phyloP scores from a whole-genome alignment of 2,113 vertebrate species.

The Haliaeetus leucogaster region DNA sequence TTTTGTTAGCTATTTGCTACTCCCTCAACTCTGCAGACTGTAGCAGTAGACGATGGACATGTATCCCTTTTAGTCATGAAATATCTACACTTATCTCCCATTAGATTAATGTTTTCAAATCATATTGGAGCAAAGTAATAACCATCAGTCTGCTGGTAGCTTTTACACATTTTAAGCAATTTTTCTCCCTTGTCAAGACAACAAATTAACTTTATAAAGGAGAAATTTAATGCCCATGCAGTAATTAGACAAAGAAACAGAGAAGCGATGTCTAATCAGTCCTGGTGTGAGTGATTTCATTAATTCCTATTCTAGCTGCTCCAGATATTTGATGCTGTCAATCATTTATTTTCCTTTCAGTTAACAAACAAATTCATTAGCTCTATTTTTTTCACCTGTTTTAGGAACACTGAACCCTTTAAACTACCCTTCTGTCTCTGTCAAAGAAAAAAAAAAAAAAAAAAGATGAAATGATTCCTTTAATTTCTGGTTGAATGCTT shows the following conservation, averaged over 20 bases:
- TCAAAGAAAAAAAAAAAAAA: background rate
- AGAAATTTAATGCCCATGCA: slow-evolving; percentile 26
- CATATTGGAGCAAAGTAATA: background rate
- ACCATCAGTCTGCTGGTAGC: background rate
- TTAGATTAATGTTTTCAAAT: slow-evolving; percentile 16
- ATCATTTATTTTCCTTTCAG: background rate
- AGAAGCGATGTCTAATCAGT: slow-evolving; percentile 17
- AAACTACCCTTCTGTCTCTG: background rate
- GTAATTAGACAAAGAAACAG: slow-evolving; percentile 7
- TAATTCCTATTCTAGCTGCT: background rate
- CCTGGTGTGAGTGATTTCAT: background rate
- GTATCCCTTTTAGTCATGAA: background rate
- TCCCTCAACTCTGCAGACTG: background rate
- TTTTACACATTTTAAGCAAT: slow-evolving; percentile 5
- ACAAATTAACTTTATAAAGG: slow-evolving; percentile 27
- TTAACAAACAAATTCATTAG: background rate
- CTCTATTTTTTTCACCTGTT: background rate
- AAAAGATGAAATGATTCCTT: background rate
- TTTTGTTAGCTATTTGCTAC: background rate
- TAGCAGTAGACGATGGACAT: background rate
- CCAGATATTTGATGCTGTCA: background rate
- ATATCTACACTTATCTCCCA: background rate
- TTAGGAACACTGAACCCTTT: background rate
- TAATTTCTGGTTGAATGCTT: background rate
- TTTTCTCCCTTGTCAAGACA: slow-evolving; percentile 24